phyloP scores from a whole-genome alignment of 2,888 invertebrate species.

The Willowsia nigromaculata region DNA sequence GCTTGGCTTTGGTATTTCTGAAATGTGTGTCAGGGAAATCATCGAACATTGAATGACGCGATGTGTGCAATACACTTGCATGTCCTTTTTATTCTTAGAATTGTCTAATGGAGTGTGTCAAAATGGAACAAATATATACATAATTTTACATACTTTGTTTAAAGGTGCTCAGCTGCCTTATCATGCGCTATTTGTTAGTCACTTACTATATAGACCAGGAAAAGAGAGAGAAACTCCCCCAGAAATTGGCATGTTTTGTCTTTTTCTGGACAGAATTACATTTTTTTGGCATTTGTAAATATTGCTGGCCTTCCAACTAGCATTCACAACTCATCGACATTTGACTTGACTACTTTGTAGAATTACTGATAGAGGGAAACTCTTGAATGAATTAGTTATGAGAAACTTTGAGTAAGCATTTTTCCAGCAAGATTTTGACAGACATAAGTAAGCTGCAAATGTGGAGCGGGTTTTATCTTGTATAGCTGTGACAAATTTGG shows the following conservation, averaged over 20 bases:
- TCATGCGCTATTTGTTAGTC: neutral
- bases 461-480: too few species aligned
- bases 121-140: neutral
- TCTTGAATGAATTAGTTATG: neutral
- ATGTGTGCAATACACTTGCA: neutral
- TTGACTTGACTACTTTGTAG: neutral
- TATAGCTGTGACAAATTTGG: too few species aligned
- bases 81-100: neutral
- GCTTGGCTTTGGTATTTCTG: neutral
- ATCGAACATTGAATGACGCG: neutral
- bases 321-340: neutral
- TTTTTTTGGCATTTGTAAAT: neutral
- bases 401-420: neutral
- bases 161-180: neutral
- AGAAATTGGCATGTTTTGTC: neutral
- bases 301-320: neutral
- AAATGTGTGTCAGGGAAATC: neutral
- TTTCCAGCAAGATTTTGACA: neutral
- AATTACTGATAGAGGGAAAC: too few species aligned
- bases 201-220: too few species aligned
- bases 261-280: neutral
- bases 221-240: too few species aligned
- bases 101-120: conserved; percentile 4
- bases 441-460: neutral
- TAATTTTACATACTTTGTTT: neutral